Evolutionary conservation across 2,113 vertebrate species (phyloP).

Genomic region (Gobius niger): DNA sequence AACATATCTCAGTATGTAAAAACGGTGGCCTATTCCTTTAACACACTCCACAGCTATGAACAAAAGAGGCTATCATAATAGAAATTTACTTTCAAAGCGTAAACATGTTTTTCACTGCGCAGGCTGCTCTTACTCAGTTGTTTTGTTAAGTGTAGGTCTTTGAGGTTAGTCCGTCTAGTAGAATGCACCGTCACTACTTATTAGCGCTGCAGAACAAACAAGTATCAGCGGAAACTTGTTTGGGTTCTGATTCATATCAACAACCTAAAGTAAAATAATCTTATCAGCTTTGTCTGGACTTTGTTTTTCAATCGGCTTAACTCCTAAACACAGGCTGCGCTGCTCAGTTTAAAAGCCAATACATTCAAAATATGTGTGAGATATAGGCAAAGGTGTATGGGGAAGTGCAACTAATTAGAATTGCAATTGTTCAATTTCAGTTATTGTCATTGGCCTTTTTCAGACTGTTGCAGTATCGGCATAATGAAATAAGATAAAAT

Average conservation of each 20-base stretch:
- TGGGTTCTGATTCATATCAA: neutral
- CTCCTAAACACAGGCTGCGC: neutral
- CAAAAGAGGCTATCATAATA: too few species aligned
- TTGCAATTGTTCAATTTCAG: too few species aligned
- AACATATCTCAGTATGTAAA: too few species aligned
- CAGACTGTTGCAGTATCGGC: neutral
- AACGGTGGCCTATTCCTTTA: too few species aligned
- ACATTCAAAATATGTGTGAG: neutral
- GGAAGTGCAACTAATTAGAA: too few species aligned
- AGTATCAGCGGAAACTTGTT: neutral
- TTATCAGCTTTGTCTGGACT: slow-evolving; percentile 1
- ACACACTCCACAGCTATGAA: too few species aligned
- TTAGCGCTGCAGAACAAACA: neutral
- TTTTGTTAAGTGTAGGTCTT: slow-evolving; percentile 8
- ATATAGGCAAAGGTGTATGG: too few species aligned
- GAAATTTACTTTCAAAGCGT: neutral
- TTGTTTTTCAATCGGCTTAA: neutral
- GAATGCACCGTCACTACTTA: neutral
- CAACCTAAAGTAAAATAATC: neutral
- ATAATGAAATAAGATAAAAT: too few species aligned
- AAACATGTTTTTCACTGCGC: neutral
- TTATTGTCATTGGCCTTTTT: slow-evolving; percentile 10
- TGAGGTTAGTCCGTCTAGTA: neutral
- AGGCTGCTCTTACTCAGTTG: neutral
- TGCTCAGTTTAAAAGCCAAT: neutral